Base-by-base conservation (phyloP, 2,888 invertebrate species). In the Thymelicus acteon region DNA sequence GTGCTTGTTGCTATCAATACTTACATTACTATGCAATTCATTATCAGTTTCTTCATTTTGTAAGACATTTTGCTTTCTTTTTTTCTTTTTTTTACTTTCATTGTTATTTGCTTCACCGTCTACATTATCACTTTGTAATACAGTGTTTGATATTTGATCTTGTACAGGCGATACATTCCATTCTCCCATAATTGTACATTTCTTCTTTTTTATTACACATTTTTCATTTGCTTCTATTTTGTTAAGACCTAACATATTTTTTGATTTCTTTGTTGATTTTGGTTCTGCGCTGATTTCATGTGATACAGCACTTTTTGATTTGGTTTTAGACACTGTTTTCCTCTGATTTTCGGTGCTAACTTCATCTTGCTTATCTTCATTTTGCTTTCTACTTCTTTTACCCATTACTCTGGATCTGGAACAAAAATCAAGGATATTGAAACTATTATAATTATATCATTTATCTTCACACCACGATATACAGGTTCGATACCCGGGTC, bases 381-480 rank as follows among this genome's bases (percentile, higher is more conserved):
- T 71, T 72, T 60, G 74, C 60, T 60, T 64, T 49, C 72, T 72
- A 48, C 72, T 80, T 76, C 75, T 80, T 74, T 85, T 87, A 12
- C 83, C 84, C 86, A 87, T 86, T 31, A 39, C 76, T 40, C 81
- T 85, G 77, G 13, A 77, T 40, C 81, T 85, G 77, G 12, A 77
- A 72, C 37, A 63, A 65, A 60, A 81, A 80, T 31, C 31, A 57
- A 31, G 12, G 12, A 12, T 57, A 24, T 31, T 57, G 7, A 31
- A 57, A 7, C 19, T 19, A 19, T 19, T 19, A 19, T 19, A 19
- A 19, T 19, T 19, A 19, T 19, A 19, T 19, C 19, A 19, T 19
- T 19, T 19, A 19, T 19, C 19, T 19, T 19, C 19, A 19, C 19
- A 19, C 2, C n/a, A n/a, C n/a, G n/a, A n/a, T 19, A 1, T 19